A percentile compares a stretch with the other conserved stretches of the same genome.
Evolutionary conservation across 2,113 vertebrate genomes (phyloP).

Genomic region (Burhinus oedicnemus): DNA sequence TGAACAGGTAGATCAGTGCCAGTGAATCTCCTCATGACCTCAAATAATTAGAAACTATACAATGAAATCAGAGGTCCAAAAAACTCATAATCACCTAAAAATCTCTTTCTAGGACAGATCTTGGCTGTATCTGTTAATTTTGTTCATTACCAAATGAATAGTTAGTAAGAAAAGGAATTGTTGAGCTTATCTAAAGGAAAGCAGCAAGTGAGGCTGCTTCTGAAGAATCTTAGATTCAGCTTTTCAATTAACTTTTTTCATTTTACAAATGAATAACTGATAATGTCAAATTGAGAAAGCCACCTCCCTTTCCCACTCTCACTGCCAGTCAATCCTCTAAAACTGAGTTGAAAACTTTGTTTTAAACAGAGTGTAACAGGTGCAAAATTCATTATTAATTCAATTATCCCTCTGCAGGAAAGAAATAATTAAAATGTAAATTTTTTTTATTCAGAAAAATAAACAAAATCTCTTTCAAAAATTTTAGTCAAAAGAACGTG

Average conservation of each 20-base stretch:
- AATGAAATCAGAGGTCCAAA: not conserved
- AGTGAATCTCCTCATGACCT: not conserved
- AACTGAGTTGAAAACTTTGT: not conserved
- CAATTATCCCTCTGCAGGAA: not conserved
- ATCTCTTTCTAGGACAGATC: not conserved
- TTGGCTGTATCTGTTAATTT: not conserved
- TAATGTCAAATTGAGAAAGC: not conserved
- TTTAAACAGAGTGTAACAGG: not conserved
- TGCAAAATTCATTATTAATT: not conserved
- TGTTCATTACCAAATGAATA: not conserved
- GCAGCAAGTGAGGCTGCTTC: not conserved
- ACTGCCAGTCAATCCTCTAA: not conserved
- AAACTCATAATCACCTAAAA: not conserved
- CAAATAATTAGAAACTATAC: not conserved
- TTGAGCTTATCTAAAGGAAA: not conserved
- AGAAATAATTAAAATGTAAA: not conserved
- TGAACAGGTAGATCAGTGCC: not conserved
- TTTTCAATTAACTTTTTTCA: not conserved
- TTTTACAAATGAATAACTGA: not conserved
- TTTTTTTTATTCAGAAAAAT: not conserved
- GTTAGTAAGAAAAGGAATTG: not conserved
- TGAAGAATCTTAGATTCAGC: not conserved
- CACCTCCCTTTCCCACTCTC: not conserved
- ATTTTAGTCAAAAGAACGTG: not conserved
- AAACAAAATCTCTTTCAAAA: not conserved